Conservation (phyloP, 2,113 vertebrate genomes). For the Lycaon pictus region DNA sequence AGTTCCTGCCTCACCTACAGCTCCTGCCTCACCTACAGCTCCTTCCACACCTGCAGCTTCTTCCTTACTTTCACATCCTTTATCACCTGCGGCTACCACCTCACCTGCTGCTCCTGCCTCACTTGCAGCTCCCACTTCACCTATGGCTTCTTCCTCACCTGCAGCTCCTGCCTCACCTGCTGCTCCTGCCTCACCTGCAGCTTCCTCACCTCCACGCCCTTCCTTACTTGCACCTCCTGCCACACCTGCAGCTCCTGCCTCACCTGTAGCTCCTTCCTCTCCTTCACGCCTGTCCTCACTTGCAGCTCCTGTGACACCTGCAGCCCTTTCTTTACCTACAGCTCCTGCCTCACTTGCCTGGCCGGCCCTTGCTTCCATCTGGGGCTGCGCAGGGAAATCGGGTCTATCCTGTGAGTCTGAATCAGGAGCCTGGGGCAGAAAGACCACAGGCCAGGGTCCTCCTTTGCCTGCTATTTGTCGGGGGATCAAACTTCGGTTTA, state of each 20-base stretch:
- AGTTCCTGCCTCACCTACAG: too few species aligned
- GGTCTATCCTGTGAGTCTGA: not conserved
- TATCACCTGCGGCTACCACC: too few species aligned
- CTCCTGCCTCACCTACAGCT: too few species aligned
- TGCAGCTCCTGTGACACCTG: not conserved
- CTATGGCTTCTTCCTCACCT: too few species aligned
- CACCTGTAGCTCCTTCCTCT: not conserved
- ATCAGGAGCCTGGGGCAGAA: not conserved
- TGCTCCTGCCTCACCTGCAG: too few species aligned
- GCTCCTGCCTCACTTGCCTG: not conserved
- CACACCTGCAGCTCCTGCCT: not conserved
- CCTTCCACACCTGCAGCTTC: too few species aligned
- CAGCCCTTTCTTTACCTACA: accelerated
- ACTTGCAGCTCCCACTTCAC: not conserved
- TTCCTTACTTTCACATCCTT: too few species aligned
- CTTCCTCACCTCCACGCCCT: too few species aligned
- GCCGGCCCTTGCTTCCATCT: not conserved
- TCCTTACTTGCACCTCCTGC: not conserved
- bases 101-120: too few species aligned
- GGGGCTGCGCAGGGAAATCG: not conserved
- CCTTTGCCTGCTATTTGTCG: not conserved
- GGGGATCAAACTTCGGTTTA: constrained; percentile 48
- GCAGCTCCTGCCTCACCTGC: too few species aligned
- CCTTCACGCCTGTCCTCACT: not conserved
- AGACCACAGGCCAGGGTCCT: constrained; percentile 53